Base-by-base conservation (phyloP, 1,140 invertebrate genomes). In the Heliothis virescens region DNA sequence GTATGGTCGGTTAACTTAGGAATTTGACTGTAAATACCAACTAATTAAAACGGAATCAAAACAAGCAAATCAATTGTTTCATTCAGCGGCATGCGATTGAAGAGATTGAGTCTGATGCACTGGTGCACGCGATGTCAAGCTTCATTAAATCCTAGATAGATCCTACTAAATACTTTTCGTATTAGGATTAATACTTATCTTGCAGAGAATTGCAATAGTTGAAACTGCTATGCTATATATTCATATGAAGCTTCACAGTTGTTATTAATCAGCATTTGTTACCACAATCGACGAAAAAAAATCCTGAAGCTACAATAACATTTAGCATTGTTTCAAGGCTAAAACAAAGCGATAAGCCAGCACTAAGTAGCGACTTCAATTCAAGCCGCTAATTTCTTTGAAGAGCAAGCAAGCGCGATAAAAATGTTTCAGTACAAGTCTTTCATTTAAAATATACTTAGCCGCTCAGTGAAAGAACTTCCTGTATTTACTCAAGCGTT, bases 401-500 rank as follows among this genome's bases (percentile, higher is more conserved):
- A 76, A 76, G 48, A 41, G 60, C 47, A 76, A 41, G 48, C 74
- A 53, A 76, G 48, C 60, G 60, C 47, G 50, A 76, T 65, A 63
- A 63, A 63, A 60, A 71, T 67, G 53, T 74, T 60, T 13, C 59
- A 5, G 16, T 29, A 48, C 12, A 50, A 75, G 47, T 76, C 21
- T 65, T 76, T 76, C 15, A 76, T 76, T 76, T 59, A 55, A 72
- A 73, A 73, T 16, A 55, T 34, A 76, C 60, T 26, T 47, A 69
- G 48, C 65, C 48, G 67, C 67, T 50, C n/a, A 50, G 67, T 71
- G 48, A 71, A 71, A 71, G 67, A 7, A 71, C 74, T 76, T 76
- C 74, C 74, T 76, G 60, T 65, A 76, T 76, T 76, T 63, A 76
- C 74, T 53, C 59, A 63, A 63, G 60, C 60, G 74, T 76, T 76